phyloP scores from a whole-genome alignment of 2,797 vertebrate genomes.

The Sebastes hubbsi region DNA sequence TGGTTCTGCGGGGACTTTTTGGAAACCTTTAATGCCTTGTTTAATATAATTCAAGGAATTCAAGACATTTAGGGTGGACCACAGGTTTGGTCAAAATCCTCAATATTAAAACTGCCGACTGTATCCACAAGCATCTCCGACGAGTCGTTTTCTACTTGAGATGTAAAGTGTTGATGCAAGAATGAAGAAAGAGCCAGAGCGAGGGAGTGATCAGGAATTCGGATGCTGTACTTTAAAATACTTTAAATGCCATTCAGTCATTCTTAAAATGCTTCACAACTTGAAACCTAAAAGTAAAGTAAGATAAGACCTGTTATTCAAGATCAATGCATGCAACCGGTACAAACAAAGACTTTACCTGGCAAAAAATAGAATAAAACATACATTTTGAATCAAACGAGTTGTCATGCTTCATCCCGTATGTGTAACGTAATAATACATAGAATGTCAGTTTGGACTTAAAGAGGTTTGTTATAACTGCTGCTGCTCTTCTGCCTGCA shows the following conservation, averaged over 20 bases:
- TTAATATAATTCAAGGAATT: neutral
- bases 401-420: neutral
- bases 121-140: neutral
- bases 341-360: neutral
- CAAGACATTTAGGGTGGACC: neutral
- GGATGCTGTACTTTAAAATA: neutral
- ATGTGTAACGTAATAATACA: neutral
- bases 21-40: neutral
- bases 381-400: neutral
- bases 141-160: neutral
- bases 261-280: neutral
- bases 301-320: neutral
- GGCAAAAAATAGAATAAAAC: neutral
- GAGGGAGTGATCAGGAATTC: neutral
- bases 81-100: neutral
- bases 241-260: neutral
- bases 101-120: neutral
- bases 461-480: neutral
- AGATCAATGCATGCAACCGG: neutral
- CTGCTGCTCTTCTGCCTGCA: neutral
- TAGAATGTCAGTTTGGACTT: neutral
- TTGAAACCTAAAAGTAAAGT: neutral
- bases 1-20: conserved; percentile 29
- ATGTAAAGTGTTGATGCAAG: neutral
- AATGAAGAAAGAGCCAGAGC: neutral